Evolutionary conservation across 1,140 invertebrate genomes (phyloP).

Genomic region (Cylas formicarius): DNA sequence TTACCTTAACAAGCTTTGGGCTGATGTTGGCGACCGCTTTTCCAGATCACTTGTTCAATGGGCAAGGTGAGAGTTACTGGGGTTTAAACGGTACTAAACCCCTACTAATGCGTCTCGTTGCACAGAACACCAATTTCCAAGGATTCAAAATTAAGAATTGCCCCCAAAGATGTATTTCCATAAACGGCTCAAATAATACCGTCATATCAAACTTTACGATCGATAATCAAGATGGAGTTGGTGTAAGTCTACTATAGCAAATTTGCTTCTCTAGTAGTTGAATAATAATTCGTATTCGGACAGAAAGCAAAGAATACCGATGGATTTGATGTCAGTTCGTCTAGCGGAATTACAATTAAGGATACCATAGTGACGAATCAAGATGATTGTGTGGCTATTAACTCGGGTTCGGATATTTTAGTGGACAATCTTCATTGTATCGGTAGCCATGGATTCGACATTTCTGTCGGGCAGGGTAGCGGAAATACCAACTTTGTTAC

Average conservation of each 20-base stretch:
- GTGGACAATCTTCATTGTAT: conserved; percentile 9
- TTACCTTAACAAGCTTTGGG: no score
- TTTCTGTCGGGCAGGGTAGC: background rate
- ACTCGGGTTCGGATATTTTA: background rate
- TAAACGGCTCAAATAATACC: background rate
- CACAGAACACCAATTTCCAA: no score
- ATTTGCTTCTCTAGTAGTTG: no score
- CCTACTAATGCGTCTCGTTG: no score
- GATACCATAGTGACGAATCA: conserved; percentile 6
- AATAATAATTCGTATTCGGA: no score
- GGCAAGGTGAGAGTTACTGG: no score
- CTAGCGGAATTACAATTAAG: background rate
- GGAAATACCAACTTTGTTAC: no score
- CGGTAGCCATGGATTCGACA: conserved; percentile 8
- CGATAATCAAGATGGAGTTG: conserved; percentile 1
- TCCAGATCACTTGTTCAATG: no score
- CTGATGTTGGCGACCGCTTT: no score
- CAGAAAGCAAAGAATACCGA: conserved; percentile 11
- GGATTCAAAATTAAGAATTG: background rate
- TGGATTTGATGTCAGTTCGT: conserved; percentile 5
- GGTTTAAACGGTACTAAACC: no score
- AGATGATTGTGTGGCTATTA: conserved; percentile 12
- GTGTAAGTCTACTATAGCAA: background rate
- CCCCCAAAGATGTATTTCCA: background rate
- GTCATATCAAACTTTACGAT: background rate